Evolutionary conservation across 2,113 vertebrate species (phyloP).

Genomic region (Pontoporia blainvillei): DNA sequence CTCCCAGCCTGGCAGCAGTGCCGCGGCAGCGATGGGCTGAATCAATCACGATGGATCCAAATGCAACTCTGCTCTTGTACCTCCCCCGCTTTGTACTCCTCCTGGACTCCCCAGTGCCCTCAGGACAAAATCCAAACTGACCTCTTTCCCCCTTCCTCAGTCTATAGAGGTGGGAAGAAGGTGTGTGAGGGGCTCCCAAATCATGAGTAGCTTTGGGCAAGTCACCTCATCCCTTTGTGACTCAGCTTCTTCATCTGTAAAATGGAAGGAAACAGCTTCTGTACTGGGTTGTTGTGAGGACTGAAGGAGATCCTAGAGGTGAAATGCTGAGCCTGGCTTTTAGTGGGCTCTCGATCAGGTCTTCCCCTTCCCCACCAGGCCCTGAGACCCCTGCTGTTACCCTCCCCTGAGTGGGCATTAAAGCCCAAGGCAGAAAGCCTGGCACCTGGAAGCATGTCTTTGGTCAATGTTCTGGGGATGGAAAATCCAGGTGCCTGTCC

Average conservation of each 20-base stretch:
- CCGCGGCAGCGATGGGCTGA: background rate
- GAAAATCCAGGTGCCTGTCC: background rate
- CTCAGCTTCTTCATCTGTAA: background rate
- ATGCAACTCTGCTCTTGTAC: background rate
- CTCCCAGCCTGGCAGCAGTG: background rate
- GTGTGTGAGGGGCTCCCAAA: background rate
- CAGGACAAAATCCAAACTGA: background rate
- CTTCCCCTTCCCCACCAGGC: background rate
- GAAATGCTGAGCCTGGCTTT: background rate
- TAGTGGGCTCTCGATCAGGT: background rate
- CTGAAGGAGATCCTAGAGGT: background rate
- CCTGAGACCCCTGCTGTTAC: background rate
- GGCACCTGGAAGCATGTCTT: rapidly evolving
- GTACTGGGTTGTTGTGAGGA: background rate
- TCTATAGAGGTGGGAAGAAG: background rate
- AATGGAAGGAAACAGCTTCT: background rate
- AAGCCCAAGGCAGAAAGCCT: background rate
- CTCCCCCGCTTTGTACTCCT: background rate
- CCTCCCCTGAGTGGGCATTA: no score
- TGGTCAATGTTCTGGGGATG: background rate
- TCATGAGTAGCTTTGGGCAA: background rate
- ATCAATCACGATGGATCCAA: background rate
- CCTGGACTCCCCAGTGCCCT: background rate
- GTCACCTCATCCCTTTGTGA: background rate
- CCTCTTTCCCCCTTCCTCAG: no score